Conservation (phyloP, 1,140 invertebrate genomes). For the Drosophila burlai region DNA sequence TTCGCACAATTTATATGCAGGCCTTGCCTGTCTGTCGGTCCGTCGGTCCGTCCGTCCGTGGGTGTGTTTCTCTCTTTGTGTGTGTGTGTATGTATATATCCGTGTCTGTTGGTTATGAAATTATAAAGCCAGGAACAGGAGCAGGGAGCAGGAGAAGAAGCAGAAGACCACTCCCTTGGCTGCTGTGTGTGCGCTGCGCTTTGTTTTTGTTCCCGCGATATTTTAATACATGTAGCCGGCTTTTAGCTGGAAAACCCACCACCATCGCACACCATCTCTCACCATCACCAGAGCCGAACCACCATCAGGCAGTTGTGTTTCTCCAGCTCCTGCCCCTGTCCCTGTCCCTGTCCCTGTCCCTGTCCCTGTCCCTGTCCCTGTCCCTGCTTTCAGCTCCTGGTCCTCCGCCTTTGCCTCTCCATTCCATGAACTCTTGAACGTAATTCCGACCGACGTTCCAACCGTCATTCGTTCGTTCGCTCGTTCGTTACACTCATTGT, state of each 20-base stretch:
- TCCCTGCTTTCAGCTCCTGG: neutral
- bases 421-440: slow-evolving; percentile 43
- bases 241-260: slow-evolving; percentile 63
- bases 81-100: slow-evolving; percentile 29
- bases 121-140: slow-evolving; percentile 62
- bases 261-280: slow-evolving; percentile 34
- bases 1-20: slow-evolving; percentile 62
- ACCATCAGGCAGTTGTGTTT: slow-evolving; percentile 45
- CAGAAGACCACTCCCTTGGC: slow-evolving; percentile 57
- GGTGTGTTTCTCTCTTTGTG: slow-evolving; percentile 13
- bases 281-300: slow-evolving; percentile 24
- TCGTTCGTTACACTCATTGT: slow-evolving; percentile 49
- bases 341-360: too few species aligned
- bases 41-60: slow-evolving; percentile 8
- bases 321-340: neutral
- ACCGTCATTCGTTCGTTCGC: slow-evolving; percentile 49
- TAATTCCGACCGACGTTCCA: slow-evolving; percentile 56
- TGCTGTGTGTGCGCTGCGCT: slow-evolving; percentile 43
- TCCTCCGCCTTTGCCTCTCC: slow-evolving; percentile 13
- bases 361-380: too few species aligned
- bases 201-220: slow-evolving; percentile 61
- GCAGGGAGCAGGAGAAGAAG: slow-evolving; percentile 13
- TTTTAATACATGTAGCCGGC: slow-evolving; percentile 65
- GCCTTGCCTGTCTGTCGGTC: slow-evolving; percentile 16
- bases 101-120: slow-evolving; percentile 64